Conservation (phyloP, 2,888 invertebrate species). For the Epinotia bilunana region DNA sequence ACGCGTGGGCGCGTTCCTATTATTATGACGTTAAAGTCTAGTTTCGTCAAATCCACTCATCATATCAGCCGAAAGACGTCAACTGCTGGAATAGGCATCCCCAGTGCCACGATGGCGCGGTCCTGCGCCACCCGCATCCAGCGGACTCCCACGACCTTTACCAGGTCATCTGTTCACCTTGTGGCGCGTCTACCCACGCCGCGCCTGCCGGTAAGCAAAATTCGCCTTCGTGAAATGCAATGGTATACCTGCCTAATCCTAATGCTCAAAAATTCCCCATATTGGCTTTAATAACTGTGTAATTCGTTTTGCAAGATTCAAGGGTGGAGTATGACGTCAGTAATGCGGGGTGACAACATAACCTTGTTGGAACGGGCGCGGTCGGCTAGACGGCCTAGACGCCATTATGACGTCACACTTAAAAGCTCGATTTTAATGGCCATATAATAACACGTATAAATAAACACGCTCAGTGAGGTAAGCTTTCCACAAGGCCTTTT, state of each 20-base stretch:
- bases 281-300: not conserved
- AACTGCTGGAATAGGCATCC: no score
- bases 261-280: conserved; percentile 19
- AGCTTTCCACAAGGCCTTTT: not conserved
- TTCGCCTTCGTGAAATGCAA: no score
- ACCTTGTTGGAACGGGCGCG: conserved; percentile 52
- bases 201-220: no score
- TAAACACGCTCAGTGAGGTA: not conserved
- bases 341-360: conserved; percentile 51
- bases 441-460: not conserved
- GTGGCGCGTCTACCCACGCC: no score
- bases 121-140: no score
- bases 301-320: conserved; percentile 20
- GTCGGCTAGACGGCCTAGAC: conserved; percentile 53
- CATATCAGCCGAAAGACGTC: no score
- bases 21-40: not conserved
- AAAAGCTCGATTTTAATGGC: conserved; percentile 45
- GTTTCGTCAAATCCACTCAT: no score
- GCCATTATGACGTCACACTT: conserved; percentile 50
- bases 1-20: no score
- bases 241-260: not conserved
- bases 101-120: no score
- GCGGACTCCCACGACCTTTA: no score
- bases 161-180: no score
- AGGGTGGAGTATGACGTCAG: conserved; percentile 52